Conservation (phyloP, 2,113 vertebrate species). For the Verasper variegatus region DNA sequence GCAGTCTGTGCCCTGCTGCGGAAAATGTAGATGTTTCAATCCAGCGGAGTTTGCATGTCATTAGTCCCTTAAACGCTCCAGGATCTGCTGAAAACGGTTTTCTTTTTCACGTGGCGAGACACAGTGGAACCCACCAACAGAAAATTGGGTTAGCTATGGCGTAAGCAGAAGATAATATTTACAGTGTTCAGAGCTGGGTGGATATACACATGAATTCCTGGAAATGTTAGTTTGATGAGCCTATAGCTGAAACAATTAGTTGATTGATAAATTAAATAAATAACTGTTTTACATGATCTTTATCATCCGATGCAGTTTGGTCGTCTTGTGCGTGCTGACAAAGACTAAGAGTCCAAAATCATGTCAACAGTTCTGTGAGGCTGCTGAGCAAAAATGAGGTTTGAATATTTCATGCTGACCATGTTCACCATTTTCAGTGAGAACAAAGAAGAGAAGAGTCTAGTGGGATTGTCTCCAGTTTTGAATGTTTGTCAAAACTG, state of each 20-base stretch:
- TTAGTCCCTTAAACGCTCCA: constrained; percentile 44
- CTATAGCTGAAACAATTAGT: no score
- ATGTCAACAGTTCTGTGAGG: not conserved
- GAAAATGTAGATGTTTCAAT: constrained; percentile 61
- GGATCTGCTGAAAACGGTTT: constrained; percentile 43
- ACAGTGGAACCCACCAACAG: constrained; percentile 26
- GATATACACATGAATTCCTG: not conserved
- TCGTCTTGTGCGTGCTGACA: not conserved
- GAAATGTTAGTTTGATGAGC: no score
- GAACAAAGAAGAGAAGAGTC: not conserved
- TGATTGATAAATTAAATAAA: no score
- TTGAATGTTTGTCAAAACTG: not conserved
- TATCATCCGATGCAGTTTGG: not conserved
- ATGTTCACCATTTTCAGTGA: not conserved
- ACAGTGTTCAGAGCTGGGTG: constrained; percentile 11
- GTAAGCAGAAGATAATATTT: constrained; percentile 17
- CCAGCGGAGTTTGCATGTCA: constrained; percentile 61
- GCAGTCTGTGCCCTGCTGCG: constrained; percentile 61
- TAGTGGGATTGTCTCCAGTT: not conserved
- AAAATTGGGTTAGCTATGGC: constrained; percentile 29
- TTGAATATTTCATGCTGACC: not conserved
- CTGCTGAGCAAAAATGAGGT: not conserved
- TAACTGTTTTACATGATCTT: not conserved
- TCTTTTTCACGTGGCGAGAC: constrained; percentile 47
- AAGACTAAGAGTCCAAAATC: not conserved